Conservation (phyloP, 2,888 invertebrate species). For the Sinodicranocentrus sp. region DNA sequence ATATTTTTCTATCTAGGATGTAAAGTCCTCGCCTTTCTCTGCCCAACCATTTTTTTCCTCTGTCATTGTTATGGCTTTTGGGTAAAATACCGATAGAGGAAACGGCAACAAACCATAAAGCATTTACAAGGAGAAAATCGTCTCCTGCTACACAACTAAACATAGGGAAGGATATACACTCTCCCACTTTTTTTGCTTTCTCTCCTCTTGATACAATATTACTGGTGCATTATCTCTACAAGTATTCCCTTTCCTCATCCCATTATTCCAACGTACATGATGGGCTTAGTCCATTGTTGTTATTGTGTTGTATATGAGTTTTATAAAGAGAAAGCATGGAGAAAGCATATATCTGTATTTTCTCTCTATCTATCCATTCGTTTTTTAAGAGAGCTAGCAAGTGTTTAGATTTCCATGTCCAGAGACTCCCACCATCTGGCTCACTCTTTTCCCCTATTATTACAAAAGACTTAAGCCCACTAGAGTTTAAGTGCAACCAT, state of each 20-base stretch:
- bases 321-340: no score
- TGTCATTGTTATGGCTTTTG: slow-evolving; percentile 52
- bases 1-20: no score
- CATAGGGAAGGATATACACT: slow-evolving; percentile 9
- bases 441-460: slow-evolving; percentile 5
- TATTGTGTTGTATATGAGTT: no score
- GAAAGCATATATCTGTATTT: no score
- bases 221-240: no score
- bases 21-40: no score
- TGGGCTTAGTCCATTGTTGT: slow-evolving; percentile 22
- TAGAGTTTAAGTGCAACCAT: slow-evolving; percentile 50
- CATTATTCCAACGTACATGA: slow-evolving; percentile 6
- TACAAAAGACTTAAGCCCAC: slow-evolving; percentile 16
- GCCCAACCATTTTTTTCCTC: not conserved
- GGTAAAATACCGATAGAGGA: slow-evolving; percentile 56
- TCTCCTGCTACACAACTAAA: no score
- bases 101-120: slow-evolving; percentile 59
- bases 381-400: no score
- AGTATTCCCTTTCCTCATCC: slow-evolving; percentile 44
- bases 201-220: no score
- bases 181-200: no score
- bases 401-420: slow-evolving; percentile 56
- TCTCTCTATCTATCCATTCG: no score
- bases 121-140: slow-evolving; percentile 49
- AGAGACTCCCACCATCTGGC: not conserved